These are phyloP conservation scores for Muntiacus reevesi DNA, from an alignment of 2,113 vertebrate species.

Conservation along the genomic window DNA sequence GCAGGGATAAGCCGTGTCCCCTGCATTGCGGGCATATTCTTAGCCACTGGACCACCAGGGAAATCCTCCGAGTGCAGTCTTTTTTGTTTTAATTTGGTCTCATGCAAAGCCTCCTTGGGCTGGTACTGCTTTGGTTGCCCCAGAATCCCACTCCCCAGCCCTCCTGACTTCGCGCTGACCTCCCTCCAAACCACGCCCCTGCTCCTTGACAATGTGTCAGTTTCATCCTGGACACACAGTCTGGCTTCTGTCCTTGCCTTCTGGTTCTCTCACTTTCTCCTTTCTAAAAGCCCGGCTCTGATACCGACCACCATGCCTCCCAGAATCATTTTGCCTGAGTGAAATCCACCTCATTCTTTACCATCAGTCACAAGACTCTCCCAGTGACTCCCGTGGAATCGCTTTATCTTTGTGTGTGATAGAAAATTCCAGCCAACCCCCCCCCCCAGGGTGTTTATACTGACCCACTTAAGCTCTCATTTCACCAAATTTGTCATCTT, in stretches of 20 bases:
- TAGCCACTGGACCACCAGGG: neutral
- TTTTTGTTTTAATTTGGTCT: neutral
- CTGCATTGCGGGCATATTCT: neutral
- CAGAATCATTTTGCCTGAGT: neutral
- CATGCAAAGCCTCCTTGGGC: neutral
- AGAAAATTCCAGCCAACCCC: neutral
- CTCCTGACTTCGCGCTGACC: too few species aligned
- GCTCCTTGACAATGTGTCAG: fast-evolving
- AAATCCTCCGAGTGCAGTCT: neutral
- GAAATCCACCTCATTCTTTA: neutral
- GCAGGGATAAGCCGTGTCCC: neutral
- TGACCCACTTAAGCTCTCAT: neutral
- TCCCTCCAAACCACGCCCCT: too few species aligned
- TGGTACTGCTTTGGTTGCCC: neutral
- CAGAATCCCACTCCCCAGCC: neutral
- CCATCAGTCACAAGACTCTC: neutral
- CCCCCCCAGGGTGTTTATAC: neutral
- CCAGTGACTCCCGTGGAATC: neutral
- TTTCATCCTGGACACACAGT: neutral
- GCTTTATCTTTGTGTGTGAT: neutral
- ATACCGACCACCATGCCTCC: neutral
- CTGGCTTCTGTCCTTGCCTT: neutral
- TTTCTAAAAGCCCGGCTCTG: neutral
- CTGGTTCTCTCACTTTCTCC: neutral
- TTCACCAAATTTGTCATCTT: neutral